Percentiles rank a stretch among this genome's conserved stretches.
These are phyloP conservation scores for Scelioninae gen. 1 DNA, from an alignment of 2,888 invertebrate genomes.

Conservation along the genomic window DNA sequence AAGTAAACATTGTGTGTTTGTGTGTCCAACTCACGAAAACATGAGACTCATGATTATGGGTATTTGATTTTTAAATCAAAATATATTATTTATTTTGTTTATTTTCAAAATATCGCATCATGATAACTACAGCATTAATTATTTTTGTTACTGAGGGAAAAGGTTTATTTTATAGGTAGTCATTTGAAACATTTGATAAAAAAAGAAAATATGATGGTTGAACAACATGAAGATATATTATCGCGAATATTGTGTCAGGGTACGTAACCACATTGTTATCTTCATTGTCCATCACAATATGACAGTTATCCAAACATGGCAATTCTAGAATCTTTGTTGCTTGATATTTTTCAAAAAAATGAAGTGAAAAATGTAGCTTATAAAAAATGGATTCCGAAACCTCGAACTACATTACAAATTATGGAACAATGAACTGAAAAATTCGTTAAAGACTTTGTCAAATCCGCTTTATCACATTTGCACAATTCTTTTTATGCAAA, in stretches of 20 bases:
- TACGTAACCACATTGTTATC: conserved; percentile 24
- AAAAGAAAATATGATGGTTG: neutral
- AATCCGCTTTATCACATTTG: conserved; percentile 19
- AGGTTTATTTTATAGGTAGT: conserved; percentile 15
- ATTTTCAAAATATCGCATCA: neutral
- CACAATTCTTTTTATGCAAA: conserved; percentile 41
- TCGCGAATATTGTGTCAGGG: conserved; percentile 5
- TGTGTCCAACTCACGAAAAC: too few species aligned
- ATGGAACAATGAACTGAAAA: neutral
- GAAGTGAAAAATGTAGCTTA: conserved; percentile 15
- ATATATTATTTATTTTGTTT: too few species aligned
- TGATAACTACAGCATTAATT: neutral
- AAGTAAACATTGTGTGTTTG: too few species aligned
- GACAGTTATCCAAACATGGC: conserved; percentile 17
- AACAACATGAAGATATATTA: conserved; percentile 24
- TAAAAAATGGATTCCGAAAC: conserved; percentile 38
- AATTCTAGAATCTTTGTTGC: conserved; percentile 1
- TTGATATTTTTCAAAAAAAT: conserved; percentile 17
- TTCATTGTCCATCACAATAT: conserved; percentile 35
- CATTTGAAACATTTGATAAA: conserved; percentile 10
- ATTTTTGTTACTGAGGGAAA: conserved; percentile 1
- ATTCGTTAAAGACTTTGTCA: conserved; percentile 27
- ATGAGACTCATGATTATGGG: too few species aligned
- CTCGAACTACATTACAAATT: conserved; percentile 31
- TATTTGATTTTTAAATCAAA: too few species aligned